Conservation (phyloP, 1,140 invertebrate species). For the Araneus ventricosus region DNA sequence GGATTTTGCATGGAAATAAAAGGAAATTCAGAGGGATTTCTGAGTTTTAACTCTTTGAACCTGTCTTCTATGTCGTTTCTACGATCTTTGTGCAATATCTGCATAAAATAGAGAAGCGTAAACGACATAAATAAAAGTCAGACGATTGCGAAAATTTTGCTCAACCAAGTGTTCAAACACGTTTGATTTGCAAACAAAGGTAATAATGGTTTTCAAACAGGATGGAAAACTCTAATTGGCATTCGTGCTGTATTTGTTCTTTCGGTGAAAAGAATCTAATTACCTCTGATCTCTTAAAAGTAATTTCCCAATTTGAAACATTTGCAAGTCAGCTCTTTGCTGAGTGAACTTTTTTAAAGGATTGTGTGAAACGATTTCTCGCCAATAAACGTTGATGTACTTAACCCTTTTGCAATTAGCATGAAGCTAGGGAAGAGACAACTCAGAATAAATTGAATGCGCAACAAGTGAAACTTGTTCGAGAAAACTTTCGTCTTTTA, state of each 20-base stretch:
- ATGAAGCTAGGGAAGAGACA: not conserved
- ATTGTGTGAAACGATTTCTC: not conserved
- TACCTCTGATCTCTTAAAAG: not conserved
- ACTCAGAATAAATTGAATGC: slow-evolving; percentile 1
- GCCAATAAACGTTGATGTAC: not conserved
- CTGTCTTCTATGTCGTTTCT: too few relatives aligned
- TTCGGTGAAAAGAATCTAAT: not conserved
- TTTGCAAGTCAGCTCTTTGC: not conserved
- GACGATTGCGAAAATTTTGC: too few relatives aligned
- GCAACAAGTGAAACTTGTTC: slow-evolving; percentile 21
- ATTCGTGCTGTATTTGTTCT: not conserved
- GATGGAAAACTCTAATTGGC: not conserved
- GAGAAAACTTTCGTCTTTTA: slow-evolving; percentile 16
- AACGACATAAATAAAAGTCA: too few relatives aligned
- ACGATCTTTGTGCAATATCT: too few relatives aligned
- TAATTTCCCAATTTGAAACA: not conserved
- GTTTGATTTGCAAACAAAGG: not conserved
- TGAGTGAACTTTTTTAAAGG: not conserved
- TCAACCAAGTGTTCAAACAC: too few relatives aligned
- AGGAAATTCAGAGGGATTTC: too few relatives aligned
- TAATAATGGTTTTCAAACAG: not conserved
- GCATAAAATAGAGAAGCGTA: too few relatives aligned
- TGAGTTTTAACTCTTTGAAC: too few relatives aligned
- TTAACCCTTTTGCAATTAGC: not conserved
- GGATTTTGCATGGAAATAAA: too few relatives aligned